Percentiles rank a stretch among this genome's conserved stretches.
Conservation (phyloP, 2,797 vertebrate genomes). For the Menidia menidia region DNA sequence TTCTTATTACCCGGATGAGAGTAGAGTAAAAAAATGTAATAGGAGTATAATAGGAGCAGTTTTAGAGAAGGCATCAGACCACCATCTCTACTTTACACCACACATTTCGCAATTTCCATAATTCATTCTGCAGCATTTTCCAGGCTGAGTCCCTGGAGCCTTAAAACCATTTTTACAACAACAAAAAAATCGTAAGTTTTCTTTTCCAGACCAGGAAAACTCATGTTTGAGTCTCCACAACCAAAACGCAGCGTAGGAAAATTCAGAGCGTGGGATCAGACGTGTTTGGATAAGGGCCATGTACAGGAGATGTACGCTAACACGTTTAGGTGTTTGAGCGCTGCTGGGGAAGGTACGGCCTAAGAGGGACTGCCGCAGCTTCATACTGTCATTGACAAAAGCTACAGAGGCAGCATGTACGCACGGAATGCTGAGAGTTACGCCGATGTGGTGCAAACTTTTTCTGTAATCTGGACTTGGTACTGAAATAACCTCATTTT, state of each 20-base stretch:
- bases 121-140: conserved; percentile 52
- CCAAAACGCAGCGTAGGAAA: conserved; percentile 49
- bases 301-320: conserved; percentile 21
- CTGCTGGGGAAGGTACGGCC: neutral
- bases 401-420: conserved; percentile 53
- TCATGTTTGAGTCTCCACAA: conserved; percentile 18
- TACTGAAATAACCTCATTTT: conserved; percentile 56
- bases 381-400: neutral
- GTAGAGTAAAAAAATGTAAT: neutral
- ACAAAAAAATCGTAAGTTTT: conserved; percentile 32
- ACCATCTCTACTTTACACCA: conserved; percentile 29
- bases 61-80: conserved; percentile 18
- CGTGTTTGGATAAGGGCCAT: conserved; percentile 38
- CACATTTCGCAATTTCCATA: conserved; percentile 53
- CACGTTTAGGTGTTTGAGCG: conserved; percentile 2
- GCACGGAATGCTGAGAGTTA: conserved; percentile 52
- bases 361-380: conserved; percentile 7
- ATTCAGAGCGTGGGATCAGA: conserved; percentile 19
- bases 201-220: conserved; percentile 59
- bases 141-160: conserved; percentile 40
- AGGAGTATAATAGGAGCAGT: neutral
- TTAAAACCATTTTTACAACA: conserved; percentile 32
- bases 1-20: neutral
- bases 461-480: conserved; percentile 14
- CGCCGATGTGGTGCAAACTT: conserved; percentile 56